phyloP scores from a whole-genome alignment of 2,113 vertebrate genomes.

The Odobenus rosmarus region DNA sequence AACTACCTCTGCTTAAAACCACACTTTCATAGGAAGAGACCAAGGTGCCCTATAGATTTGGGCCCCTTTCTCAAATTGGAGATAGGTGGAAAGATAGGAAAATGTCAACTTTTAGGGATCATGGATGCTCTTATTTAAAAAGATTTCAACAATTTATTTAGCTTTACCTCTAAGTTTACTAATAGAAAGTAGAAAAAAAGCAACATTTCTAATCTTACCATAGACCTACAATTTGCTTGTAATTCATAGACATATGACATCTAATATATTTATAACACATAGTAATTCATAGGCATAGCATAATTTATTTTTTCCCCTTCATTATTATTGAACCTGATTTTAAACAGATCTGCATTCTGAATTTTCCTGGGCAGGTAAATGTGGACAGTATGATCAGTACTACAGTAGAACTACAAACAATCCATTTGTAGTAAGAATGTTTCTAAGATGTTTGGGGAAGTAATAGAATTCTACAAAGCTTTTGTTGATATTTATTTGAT shows the following conservation, averaged over 20 bases:
- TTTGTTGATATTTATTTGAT: conserved; percentile 34
- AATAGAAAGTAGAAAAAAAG: neutral
- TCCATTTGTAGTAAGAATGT: neutral
- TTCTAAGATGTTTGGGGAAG: conserved; percentile 28
- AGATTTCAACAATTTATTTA: neutral
- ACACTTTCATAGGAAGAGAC: neutral
- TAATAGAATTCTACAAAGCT: neutral
- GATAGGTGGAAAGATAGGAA: neutral
- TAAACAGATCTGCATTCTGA: neutral
- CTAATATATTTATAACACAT: neutral
- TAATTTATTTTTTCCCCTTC: neutral
- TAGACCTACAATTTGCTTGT: neutral
- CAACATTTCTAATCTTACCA: neutral
- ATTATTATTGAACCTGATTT: neutral
- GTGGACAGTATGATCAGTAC: neutral
- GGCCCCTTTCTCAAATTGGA: neutral
- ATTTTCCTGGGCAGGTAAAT: neutral
- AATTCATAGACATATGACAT: neutral
- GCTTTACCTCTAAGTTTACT: neutral
- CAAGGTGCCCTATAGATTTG: neutral
- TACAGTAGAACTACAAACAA: neutral
- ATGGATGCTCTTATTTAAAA: neutral
- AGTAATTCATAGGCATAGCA: neutral
- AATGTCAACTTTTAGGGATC: neutral
- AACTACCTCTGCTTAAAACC: neutral